phyloP scores from a whole-genome alignment of 2,888 invertebrate genomes.

The Druceiella hillmani region DNA sequence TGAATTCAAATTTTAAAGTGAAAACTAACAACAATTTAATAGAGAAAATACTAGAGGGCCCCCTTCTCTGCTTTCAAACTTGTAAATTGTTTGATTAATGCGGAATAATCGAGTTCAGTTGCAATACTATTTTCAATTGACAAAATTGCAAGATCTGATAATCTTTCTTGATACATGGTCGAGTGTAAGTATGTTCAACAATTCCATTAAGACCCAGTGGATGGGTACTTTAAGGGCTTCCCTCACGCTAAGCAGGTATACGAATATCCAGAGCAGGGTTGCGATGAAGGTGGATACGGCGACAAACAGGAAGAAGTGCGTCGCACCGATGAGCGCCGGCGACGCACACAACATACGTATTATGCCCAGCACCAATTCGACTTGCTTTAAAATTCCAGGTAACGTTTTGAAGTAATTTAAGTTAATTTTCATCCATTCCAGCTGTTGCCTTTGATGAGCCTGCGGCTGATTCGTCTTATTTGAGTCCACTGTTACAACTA shows the following conservation, averaged over 20 bases:
- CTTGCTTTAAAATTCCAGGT: constrained; percentile 76
- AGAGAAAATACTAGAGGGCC: too few species aligned
- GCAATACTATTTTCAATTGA: too few species aligned
- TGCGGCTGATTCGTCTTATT: constrained; percentile 48
- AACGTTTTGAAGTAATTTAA: constrained; percentile 73
- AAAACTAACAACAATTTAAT: too few species aligned
- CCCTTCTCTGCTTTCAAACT: too few species aligned
- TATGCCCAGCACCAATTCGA: constrained; percentile 73
- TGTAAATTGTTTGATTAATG: too few species aligned
- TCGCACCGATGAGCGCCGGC: constrained; percentile 56
- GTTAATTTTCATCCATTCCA: constrained; percentile 72
- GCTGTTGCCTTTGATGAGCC: constrained; percentile 43
- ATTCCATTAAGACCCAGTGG: constrained; percentile 80
- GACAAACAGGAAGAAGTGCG: constrained; percentile 83
- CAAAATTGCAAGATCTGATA: too few species aligned
- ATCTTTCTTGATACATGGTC: too few species aligned
- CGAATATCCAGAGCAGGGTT: constrained; percentile 74
- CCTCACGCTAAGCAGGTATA: constrained; percentile 73
- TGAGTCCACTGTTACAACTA: constrained; percentile 74
- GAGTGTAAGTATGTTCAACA: too few species aligned
- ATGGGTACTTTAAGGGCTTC: constrained; percentile 74
- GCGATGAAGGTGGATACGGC: constrained; percentile 77
- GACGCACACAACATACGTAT: constrained; percentile 80
- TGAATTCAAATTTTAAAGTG: too few species aligned
- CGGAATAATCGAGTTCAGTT: too few species aligned